Evolutionary conservation across 2,797 vertebrate genomes (phyloP), one percentile per base, ranked within the genome.

Genomic region (Danio choprae): DNA sequence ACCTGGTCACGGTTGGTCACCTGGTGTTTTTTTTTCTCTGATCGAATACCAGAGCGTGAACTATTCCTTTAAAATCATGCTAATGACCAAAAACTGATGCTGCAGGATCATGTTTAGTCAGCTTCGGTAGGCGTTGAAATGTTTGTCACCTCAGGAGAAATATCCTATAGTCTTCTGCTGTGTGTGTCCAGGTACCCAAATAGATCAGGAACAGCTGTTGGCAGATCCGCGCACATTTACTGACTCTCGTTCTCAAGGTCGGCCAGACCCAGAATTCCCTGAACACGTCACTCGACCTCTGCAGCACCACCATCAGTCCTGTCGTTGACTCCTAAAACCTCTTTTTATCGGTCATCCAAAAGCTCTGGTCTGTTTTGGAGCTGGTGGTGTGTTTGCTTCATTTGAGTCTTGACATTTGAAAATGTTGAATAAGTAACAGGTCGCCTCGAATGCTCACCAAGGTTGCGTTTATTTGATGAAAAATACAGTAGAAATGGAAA

Each of bases 141-240:
- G 58, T 7, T 3, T 51, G 29, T 41, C 46, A 20, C 46, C 48
- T 53, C 73, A 65, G 41, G 53, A 65, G 4, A 76, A 44, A 44
- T 53, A 38, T 20, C 29, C 64, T 77, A 4, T 68, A 13, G 6
- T 43, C 40, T 55, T 64, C 50, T n/a, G 18, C 29, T 41, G 59
- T 53, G 59, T 53, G 59, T 75, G 78, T 51, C 40, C 76, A 83
- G 63, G 76, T 74, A 68, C 77, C 18, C 46, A 81, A 81, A 81
- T 68, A 75, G 74, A 81, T 50, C 64, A 40, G 44, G 65, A 81
- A 65, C 81, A 86, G 81, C 83, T 84, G 81, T 79, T 53, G 13
- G 73, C 46, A 71, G 77, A 67, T 65, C 72, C 51, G 65, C 82
- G 29, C 29, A 67, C 48, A 6, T 77, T 75, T 56, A 80, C 77